Evolutionary conservation across 2,113 vertebrate genomes (phyloP), one percentile per base, ranked within the genome.

Genomic region (Burhinus bistriatus): DNA sequence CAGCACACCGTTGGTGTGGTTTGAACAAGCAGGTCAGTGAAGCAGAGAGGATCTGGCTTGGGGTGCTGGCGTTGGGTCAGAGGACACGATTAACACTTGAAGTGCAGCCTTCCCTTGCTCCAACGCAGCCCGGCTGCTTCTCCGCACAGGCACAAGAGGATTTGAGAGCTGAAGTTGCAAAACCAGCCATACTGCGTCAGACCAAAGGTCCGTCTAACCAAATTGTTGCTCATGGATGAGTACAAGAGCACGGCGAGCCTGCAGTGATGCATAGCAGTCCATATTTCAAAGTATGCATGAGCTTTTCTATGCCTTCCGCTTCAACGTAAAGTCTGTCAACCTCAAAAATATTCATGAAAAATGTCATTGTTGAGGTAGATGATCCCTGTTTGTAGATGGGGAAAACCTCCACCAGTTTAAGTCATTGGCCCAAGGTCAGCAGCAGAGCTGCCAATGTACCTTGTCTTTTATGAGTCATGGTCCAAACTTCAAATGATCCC

Each of bases 221-320:
- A 6, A 5, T 4, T 5, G 12, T 22, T 71, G 62, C 76, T 45
- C 8, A 0, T 5, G 73, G 55, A 4, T 38, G 57, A 42, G 45
- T 22, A 12, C 26, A 26, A 11, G 55, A 58, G 34, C 0, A 25
- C 2, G 29, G 15, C 3, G 3, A 81, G 36, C 58, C 47, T 52
- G 26, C 3, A 12, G 18, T 8, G 27, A 12, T 51, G 47, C n/a
- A 1, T 40, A 83, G 32, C 62, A 83, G 6, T 15, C 51, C 17
- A 0, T 15, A 6, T 40, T 64, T 38, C n/a, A 30, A 4, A 52
- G 13, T 5, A 22, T 23, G 7, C 13, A 0, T 4, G 44, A 49
- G 54, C 17, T 62, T 61, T 72, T 49, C 49, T 9, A 0, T 25
- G 18, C 11, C 32, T 18, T 66, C 19, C 0, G 2, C 59, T 73